Evolutionary conservation across 2,797 vertebrate genomes (phyloP), one percentile per base, ranked within the genome.

Genomic region (Pseudochaenichthys georgianus): DNA sequence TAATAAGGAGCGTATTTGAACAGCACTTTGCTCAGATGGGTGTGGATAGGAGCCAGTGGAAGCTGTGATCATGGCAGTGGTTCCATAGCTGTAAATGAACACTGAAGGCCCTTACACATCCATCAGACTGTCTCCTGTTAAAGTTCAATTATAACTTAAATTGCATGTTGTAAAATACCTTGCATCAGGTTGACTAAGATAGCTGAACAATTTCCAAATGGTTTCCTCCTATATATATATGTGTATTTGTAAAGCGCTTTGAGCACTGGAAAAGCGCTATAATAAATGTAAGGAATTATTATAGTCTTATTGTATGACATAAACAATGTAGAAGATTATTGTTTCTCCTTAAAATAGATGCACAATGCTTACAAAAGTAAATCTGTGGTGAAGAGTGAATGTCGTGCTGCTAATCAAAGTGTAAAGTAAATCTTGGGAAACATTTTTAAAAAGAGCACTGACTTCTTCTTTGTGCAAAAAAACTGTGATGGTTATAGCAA

Each of bases 1-100:
- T 78, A 66, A 78, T 73, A 73, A 84, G 75, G 59, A 74, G 80
- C 78, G 86, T 65, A 65, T 80, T 82, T 81, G 75, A 84, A 69
- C 73, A 68, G 72, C 81, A 48, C 70, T 82, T 73, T 73, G 61
- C 73, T 81, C 73, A 31, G 67, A 81, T 80, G 66, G 75, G 59
- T 67, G 82, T 88, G 84, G 84, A 71, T 0, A 2, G 17, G 55
- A 58, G 83, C 88, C 89, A 87, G 68, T 7, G 12, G 73, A 66
- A 67, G 63, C 76, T 58, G 75, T 52, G 85, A 80, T 75, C 68
- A 10, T 38, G 59, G 76, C 63, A 28, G 61, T 13, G 9, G 54
- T 70, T 76, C 15, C 75, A 43, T 72, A 64, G 75, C 75, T 83
- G 66, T 81, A 81, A 85, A 76, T 86, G 57, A 80, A 60, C 52